Conservation (phyloP, 2,113 vertebrate genomes). For the Stercorarius parasiticus region DNA sequence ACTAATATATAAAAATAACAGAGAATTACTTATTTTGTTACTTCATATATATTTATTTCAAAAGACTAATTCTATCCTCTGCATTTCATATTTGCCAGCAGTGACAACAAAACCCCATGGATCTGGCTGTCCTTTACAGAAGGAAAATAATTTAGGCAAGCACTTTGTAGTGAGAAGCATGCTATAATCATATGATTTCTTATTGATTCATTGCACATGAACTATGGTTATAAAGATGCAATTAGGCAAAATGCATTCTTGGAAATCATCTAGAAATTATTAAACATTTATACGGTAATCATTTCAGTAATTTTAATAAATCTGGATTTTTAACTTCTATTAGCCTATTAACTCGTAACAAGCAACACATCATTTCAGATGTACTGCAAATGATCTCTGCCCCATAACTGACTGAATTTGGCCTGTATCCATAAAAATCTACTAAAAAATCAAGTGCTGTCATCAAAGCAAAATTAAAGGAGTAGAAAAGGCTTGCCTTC, state of each 20-base stretch:
- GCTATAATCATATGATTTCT: not conserved
- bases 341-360: not conserved
- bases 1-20: not conserved
- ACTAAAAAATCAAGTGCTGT: not conserved
- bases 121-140: not conserved
- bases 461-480: not conserved
- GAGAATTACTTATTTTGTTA: not conserved
- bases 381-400: not conserved
- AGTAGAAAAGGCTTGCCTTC: not conserved
- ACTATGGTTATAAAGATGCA: not conserved
- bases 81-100: not conserved
- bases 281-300: not conserved
- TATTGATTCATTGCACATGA: not conserved
- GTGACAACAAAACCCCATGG: not conserved
- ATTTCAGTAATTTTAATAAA: not conserved
- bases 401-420: not conserved
- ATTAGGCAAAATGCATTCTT: not conserved
- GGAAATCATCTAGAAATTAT: not conserved
- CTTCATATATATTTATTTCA: not conserved
- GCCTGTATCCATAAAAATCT: not conserved
- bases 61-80: not conserved
- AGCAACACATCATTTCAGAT: not conserved
- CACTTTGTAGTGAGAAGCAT: not conserved
- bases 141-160: not conserved
- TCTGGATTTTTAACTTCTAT: not conserved